Conservation (phyloP, 2,797 vertebrate genomes). For the Diglossa cyanea region DNA sequence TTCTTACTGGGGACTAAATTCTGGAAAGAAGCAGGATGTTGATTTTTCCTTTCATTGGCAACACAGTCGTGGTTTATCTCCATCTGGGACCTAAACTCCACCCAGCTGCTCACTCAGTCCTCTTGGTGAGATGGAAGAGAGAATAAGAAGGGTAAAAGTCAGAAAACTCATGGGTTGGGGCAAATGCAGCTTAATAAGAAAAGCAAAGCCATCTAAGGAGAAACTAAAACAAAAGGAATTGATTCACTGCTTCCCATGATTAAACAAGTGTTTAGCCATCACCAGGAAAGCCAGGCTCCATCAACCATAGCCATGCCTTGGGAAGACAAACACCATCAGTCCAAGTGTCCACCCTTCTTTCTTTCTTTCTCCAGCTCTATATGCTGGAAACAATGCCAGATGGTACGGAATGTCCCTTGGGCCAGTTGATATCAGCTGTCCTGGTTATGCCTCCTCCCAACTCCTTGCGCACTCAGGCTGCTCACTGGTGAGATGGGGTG, state of each 20-base stretch:
- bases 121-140: not conserved
- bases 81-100: not conserved
- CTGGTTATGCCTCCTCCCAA: not conserved
- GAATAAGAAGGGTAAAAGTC: not conserved
- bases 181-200: not conserved
- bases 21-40: not conserved
- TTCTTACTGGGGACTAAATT: not conserved
- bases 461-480: not conserved
- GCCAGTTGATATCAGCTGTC: not conserved
- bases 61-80: not conserved
- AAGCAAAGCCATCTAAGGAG: not conserved
- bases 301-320: not conserved
- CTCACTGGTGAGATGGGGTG: not conserved
- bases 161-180: not conserved
- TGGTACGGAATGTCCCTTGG: not conserved
- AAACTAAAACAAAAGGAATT: not conserved
- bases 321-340: not conserved
- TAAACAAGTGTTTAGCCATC: not conserved
- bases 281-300: not conserved
- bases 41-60: not conserved
- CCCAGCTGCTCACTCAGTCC: not conserved
- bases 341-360: not conserved
- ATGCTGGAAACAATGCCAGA: rapidly evolving
- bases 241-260: not conserved
- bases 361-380: not conserved